Conservation (phyloP, 1,140 invertebrate species). For the Odontomachus brunneus region DNA sequence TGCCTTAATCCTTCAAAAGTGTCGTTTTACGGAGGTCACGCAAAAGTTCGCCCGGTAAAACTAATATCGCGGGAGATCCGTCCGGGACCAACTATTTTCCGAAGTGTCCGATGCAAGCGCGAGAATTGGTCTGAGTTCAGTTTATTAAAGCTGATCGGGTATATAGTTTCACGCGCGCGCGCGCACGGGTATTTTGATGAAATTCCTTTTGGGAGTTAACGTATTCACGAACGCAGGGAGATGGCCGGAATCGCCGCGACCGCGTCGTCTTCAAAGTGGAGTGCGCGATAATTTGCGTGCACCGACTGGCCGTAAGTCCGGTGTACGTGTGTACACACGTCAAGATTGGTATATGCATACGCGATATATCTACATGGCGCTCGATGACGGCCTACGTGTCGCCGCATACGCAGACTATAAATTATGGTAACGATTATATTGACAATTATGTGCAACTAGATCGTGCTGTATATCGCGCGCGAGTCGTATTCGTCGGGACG, state of each 20-base stretch:
- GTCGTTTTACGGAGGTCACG: conserved; percentile 15
- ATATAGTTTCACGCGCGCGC: neutral
- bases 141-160: conserved; percentile 3
- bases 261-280: conserved; percentile 52
- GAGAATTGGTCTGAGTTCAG: neutral
- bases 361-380: neutral
- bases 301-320: conserved; percentile 23
- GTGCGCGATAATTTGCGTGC: conserved; percentile 65
- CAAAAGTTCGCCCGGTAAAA: conserved; percentile 38
- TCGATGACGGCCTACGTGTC: neutral
- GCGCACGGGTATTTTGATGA: conserved; percentile 42
- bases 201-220: conserved; percentile 40
- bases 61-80: neutral
- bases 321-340: conserved; percentile 7
- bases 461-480: neutral
- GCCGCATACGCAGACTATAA: conserved; percentile 2
- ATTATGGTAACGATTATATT: conserved; percentile 60
- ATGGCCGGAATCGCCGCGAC: neutral
- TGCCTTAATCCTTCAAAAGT: neutral
- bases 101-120: conserved; percentile 17
- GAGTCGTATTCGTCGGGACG: neutral
- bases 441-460: conserved; percentile 35
- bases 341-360: conserved; percentile 34
- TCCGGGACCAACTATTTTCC: conserved; percentile 3
- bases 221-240: conserved; percentile 33